Evolutionary conservation across 2,888 invertebrate genomes (phyloP), one percentile per base, ranked within the genome.

Genomic region (Aphodius granarius): DNA sequence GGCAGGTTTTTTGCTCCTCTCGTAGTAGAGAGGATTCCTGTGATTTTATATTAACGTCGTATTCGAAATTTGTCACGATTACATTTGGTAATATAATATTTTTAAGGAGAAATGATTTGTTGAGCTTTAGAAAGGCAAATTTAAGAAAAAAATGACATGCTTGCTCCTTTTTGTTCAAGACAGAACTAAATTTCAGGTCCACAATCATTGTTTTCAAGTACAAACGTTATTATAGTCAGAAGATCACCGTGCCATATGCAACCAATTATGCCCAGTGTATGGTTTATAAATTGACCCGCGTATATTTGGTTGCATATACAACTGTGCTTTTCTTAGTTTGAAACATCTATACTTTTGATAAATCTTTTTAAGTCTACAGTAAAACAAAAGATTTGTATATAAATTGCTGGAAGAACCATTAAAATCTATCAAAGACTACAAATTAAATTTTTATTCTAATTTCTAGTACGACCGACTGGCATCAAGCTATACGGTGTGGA

Each of bases 391-490:
- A n/a, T n/a, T n/a, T n/a, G n/a, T n/a, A n/a, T n/a, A n/a, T n/a
- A n/a, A n/a, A n/a, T n/a, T n/a, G n/a, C n/a, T n/a, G 62, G 19
- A 18, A 9, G 20, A 21, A 20, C 68, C 19, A 13, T 68, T 68
- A 13, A 17, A 16, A 16, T 66, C 66, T 15, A 13, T 16, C 3
- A 3, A n/a, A 66, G 16, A n/a, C n/a, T n/a, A n/a, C n/a, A n/a
- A n/a, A n/a, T n/a, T n/a, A n/a, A n/a, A n/a, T n/a, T 66, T 18
- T 66, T 66, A 16, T 20, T 66, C 17, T 17, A 20, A 20, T 77
- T 87, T 89, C 4, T 91, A 97, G 97, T 97, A 73, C 92, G 94
- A 65, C 96, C 97, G 2, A 91, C 93, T 83, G 91, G 91, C 83
- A 93, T 96, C 85, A 90, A 91, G 81, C 90, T 97, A 81, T 89